phyloP scores from a whole-genome alignment of 2,113 vertebrate species.

The Strigops habroptila region DNA sequence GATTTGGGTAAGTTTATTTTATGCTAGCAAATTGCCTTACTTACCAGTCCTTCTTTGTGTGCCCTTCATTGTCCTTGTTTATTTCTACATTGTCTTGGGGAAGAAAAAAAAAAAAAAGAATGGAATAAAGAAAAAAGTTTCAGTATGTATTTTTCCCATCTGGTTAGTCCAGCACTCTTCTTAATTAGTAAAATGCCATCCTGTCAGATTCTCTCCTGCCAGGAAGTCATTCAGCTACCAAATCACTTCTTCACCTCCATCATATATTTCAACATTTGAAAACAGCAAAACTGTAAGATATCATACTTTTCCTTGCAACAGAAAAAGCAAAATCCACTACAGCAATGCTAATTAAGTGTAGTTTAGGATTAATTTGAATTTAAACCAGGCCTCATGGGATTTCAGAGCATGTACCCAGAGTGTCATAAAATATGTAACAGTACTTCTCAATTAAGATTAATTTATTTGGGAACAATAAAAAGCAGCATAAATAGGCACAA shows the following conservation, averaged over 20 bases:
- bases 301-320: constrained; percentile 59
- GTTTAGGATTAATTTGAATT: constrained; percentile 69
- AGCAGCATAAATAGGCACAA: constrained; percentile 56
- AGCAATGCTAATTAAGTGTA: constrained; percentile 68
- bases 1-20: constrained; percentile 9
- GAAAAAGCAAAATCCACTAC: constrained; percentile 46
- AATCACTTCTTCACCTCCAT: constrained; percentile 78
- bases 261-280: constrained; percentile 70
- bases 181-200: constrained; percentile 79
- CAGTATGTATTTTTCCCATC: constrained; percentile 71
- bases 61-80: constrained; percentile 45
- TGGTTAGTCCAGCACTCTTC: constrained; percentile 72
- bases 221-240: constrained; percentile 75
- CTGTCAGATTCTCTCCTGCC: constrained; percentile 73
- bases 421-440: constrained; percentile 69
- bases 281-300: constrained; percentile 63
- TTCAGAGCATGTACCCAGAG: constrained; percentile 52
- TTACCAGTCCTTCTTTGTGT: background rate
- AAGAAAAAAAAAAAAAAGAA: background rate
- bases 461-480: constrained; percentile 70
- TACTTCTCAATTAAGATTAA: constrained; percentile 69
- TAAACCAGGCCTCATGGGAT: constrained; percentile 67
- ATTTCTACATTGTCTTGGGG: constrained; percentile 53
- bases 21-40: constrained; percentile 10
- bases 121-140: constrained; percentile 41